Evolutionary conservation across 2,113 vertebrate species (phyloP).

Genomic region (Cricetomys ansorgei): DNA sequence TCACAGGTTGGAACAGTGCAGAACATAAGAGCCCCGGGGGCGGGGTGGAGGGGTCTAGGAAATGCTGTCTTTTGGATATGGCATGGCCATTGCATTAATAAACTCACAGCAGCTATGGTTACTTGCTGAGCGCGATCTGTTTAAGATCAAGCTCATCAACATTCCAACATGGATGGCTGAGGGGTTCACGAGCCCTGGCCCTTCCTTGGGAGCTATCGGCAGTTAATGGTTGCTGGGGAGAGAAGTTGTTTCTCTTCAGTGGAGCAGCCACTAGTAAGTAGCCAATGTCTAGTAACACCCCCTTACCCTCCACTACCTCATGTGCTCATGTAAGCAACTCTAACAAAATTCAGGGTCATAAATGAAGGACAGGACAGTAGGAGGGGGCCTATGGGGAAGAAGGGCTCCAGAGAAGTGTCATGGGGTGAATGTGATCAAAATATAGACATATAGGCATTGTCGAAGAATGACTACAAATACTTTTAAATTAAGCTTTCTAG

Average conservation of each 20-base stretch:
- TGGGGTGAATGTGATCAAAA: not conserved
- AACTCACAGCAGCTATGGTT: not conserved
- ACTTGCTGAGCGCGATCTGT: not conserved
- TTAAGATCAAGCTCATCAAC: not conserved
- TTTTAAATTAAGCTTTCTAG: not conserved
- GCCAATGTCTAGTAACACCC: not conserved
- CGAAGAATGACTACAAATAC: not conserved
- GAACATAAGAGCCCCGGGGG: not conserved
- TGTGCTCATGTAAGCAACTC: too few species aligned
- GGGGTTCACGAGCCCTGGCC: not conserved
- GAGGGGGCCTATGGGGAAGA: not conserved
- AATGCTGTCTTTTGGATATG: not conserved
- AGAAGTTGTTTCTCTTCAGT: not conserved
- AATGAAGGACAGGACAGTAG: too few species aligned
- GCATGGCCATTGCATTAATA: not conserved
- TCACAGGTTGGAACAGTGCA: not conserved
- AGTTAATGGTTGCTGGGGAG: not conserved
- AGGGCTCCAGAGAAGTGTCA: not conserved
- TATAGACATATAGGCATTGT: not conserved
- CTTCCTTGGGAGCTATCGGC: not conserved
- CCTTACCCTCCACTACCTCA: not conserved
- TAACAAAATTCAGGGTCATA: not conserved
- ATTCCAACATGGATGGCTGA: not conserved
- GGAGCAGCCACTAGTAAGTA: not conserved
- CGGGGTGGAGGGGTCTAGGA: too few species aligned